Conservation (phyloP, 2,888 invertebrate genomes). For the Diarsia brunnea region DNA sequence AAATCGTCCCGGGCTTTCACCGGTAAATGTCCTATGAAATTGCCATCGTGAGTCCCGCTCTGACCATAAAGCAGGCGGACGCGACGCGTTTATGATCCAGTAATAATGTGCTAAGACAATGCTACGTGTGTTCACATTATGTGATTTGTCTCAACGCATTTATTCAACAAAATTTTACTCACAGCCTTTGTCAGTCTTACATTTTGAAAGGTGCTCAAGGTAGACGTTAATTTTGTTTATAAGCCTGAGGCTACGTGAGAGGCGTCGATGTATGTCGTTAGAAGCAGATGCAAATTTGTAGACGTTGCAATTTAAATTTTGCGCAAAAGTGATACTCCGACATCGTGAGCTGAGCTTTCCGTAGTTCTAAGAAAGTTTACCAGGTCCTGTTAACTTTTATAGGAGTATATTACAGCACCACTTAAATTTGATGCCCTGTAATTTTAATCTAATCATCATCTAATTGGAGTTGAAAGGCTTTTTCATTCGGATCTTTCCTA, state of each 20-base stretch:
- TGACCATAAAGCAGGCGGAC: slow-evolving; percentile 83
- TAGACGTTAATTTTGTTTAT: slow-evolving; percentile 73
- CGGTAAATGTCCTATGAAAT: slow-evolving; percentile 87
- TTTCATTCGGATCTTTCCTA: slow-evolving; percentile 24
- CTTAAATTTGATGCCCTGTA: slow-evolving; percentile 71
- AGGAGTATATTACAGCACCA: slow-evolving; percentile 42
- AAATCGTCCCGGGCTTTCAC: slow-evolving; percentile 83
- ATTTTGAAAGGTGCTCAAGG: slow-evolving; percentile 69
- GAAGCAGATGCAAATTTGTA: slow-evolving; percentile 73
- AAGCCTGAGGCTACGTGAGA: slow-evolving; percentile 68
- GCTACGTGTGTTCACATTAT: slow-evolving; percentile 62
- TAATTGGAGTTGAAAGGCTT: slow-evolving; percentile 53
- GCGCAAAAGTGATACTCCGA: slow-evolving; percentile 65
- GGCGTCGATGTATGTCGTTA: slow-evolving; percentile 73
- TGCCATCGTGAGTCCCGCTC: slow-evolving; percentile 88
- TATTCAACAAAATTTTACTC: slow-evolving; percentile 49
- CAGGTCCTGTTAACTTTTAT: slow-evolving; percentile 70
- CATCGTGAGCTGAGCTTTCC: slow-evolving; percentile 68
- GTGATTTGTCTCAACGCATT: slow-evolving; percentile 47
- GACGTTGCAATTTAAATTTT: slow-evolving; percentile 69
- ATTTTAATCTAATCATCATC: slow-evolving; percentile 69
- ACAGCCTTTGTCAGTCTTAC: slow-evolving; percentile 43
- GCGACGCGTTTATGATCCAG: slow-evolving; percentile 85
- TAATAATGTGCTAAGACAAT: slow-evolving; percentile 82
- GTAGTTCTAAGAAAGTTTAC: slow-evolving; percentile 68